phyloP scores from a whole-genome alignment of 2,888 invertebrate species.

The Ichneumon xanthorius region DNA sequence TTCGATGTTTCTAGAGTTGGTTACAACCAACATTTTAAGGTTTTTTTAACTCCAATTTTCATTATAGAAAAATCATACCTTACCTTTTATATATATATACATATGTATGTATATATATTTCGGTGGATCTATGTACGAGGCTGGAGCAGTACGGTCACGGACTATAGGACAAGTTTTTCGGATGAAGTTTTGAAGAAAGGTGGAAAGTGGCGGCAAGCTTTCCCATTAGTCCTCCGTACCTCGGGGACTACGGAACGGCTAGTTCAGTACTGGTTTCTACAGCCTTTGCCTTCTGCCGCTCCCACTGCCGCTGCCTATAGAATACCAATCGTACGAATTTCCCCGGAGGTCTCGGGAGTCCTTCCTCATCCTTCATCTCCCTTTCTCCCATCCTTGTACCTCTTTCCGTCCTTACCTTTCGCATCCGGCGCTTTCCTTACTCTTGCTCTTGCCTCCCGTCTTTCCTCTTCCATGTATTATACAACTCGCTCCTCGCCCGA shows the following conservation, averaged over 20 bases:
- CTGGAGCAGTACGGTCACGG: constrained; percentile 29
- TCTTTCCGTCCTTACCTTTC: background rate
- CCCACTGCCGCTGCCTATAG: constrained; percentile 63
- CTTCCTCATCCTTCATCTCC: constrained; percentile 8
- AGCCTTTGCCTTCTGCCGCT: constrained; percentile 41
- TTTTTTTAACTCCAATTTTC: too few relatives aligned
- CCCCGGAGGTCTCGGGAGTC: constrained; percentile 69
- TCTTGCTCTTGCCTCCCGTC: constrained; percentile 5
- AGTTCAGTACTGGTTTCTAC: constrained; percentile 7
- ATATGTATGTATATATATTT: background rate
- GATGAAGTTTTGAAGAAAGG: constrained; percentile 64
- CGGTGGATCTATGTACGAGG: background rate
- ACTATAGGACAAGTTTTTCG: constrained; percentile 64
- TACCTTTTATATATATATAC: too few relatives aligned
- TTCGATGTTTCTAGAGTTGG: too few relatives aligned
- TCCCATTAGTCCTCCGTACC: constrained; percentile 67
- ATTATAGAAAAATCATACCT: too few relatives aligned
- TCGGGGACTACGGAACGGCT: constrained; percentile 42
- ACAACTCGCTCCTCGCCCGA: constrained; percentile 13
- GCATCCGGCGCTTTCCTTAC: constrained; percentile 24
- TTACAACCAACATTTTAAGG: too few relatives aligned
- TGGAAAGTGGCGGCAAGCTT: constrained; percentile 66
- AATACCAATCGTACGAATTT: constrained; percentile 79
- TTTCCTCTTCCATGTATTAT: constrained; percentile 28
- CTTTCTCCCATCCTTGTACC: background rate